phyloP scores from a whole-genome alignment of 2,797 vertebrate species.

The Chloroceryle inda region DNA sequence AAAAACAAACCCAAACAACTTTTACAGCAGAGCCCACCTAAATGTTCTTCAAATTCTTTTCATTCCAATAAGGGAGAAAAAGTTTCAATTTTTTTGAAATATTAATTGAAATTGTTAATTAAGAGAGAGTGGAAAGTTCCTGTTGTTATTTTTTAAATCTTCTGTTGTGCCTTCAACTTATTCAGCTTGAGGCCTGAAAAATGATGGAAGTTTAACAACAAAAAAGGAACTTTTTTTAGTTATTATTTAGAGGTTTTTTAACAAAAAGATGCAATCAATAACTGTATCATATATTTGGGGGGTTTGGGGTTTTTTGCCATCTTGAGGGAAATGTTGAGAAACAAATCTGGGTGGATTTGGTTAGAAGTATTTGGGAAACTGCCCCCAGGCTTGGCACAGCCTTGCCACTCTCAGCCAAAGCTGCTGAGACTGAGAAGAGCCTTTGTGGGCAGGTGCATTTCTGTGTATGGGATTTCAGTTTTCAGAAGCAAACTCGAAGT shows the following conservation, averaged over 20 bases:
- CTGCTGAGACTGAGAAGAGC: neutral
- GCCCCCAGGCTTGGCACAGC: neutral
- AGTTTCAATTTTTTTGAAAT: neutral
- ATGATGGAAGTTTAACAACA: neutral
- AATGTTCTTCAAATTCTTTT: neutral
- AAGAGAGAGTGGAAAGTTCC: neutral
- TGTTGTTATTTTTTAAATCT: neutral
- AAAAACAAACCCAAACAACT: no score
- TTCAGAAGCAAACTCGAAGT: neutral
- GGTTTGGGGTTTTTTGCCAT: rapidly evolving
- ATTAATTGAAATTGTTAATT: neutral
- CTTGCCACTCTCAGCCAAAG: neutral
- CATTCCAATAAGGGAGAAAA: neutral
- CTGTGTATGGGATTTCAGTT: neutral
- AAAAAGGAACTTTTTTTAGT: neutral
- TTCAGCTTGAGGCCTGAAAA: neutral
- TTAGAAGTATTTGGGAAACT: neutral
- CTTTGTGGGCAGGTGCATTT: neutral
- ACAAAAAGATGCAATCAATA: neutral
- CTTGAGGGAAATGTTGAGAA: neutral
- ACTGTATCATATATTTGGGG: rapidly evolving
- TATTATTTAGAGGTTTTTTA: neutral
- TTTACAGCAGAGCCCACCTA: neutral
- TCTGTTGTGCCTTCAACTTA: neutral
- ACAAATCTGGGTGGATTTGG: neutral